Base-by-base conservation (phyloP, 2,797 vertebrate species). In the Diglossa cyanea region DNA sequence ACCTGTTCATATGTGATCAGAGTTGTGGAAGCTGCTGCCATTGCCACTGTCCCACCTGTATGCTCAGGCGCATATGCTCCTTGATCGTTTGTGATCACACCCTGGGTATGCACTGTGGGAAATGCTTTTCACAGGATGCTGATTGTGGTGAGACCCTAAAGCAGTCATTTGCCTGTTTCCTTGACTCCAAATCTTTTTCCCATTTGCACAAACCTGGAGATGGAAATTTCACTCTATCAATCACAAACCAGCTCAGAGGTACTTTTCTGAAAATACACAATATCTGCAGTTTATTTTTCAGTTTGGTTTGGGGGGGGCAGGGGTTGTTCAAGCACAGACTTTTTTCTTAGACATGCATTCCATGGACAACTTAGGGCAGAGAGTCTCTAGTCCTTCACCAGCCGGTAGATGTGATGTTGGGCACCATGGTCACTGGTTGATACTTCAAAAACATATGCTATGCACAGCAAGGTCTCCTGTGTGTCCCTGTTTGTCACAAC, bases 401-500 rank as follows among this genome's bases (percentile, higher is more conserved):
- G 97, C 71, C 97, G 97, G 89, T 98, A 98, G 91, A 98, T 98
- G 80, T 98, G 98, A 89, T 98, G 97, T 67, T 98, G 98, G 70
- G 98, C 97, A 76, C 98, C 98, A 0, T 96, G 97, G 67, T 98
- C 98, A n/a, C 97, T 98, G 84, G 98, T 96, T 86, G 98, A 98
- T 84, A 98, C 98, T 85, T 98, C 98, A 65, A 98, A 98, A 94
- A 98, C 98, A 7, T 98, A 98, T 26, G 98, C 98, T 13, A 98
- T 98, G 79, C 98, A 98, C 67, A 98, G 96, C 91, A 98, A 95
- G 62, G 97, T 96, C 88, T 98, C 98, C 93, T 98, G 97, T 73
- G 98, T 98, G 88, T 98, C 98, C 87, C 98, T 97, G 96, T 98
- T 98, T 33, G 95, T 89, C 86, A 93, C 95, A 90, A 96, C 93